Evolutionary conservation across 2,797 vertebrate species (phyloP), one percentile per base, ranked within the genome.

Genomic region (Tenualosa ilisha): DNA sequence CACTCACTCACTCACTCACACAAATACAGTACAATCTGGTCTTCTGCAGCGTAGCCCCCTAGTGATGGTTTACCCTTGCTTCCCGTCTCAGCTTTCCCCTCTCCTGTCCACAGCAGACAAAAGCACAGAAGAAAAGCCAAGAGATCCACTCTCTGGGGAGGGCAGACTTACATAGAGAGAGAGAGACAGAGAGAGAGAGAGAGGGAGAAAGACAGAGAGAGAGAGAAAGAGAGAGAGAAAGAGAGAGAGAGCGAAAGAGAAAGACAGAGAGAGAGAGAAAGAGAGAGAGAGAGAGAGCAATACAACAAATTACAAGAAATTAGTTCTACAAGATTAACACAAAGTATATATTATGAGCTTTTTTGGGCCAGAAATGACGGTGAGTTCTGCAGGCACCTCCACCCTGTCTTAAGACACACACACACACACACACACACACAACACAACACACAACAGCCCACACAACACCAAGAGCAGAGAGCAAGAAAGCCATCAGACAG

Each of bases 161-260:
- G 46, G 79, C 46, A 53, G 1, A 53, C 86, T 85, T 81, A 56
- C 53, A 56, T 15, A 20, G 15, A 61, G 61, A 65, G 61, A 65
- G 11, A 65, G 61, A n/a, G n/a, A n/a, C n/a, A n/a, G n/a, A n/a
- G n/a, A n/a, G 31, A 31, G 31, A 31, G 31, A 65, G 24, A 68
- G 1, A 37, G 26, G 37, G 13, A 37, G 26, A 68, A 0, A 31
- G 63, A 65, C 7, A 24, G 63, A 31, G n/a, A 31, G 9, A 65
- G 63, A 31, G 7, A 65, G n/a, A 24, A 24, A 65, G 61, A n/a
- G n/a, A 75, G 87, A 83, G n/a, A 50, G 85, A 81, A 8, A 82
- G 82, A 24, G 24, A 65, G 31, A 31, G 31, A 31, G 31, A 65
- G 24, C 37, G 1, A 37, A 24, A 68, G 13, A 37, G 26, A 68